A percentile compares a stretch with the other conserved stretches of the same genome.
Evolutionary conservation across 2,888 invertebrate genomes (phyloP).

Genomic region (Ichneumon xanthorius): DNA sequence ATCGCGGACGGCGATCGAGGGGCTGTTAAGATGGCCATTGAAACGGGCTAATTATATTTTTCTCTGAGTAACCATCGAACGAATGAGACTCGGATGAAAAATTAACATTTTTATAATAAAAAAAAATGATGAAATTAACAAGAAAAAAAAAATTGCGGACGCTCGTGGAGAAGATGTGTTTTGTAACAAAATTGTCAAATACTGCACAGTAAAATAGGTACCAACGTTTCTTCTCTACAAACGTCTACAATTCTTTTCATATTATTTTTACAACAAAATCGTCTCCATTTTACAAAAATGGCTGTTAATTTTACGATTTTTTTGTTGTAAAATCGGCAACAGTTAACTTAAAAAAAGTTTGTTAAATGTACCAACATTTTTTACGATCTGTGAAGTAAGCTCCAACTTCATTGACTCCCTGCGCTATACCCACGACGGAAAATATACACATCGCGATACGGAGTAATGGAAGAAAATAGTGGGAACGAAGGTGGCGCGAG

Average conservation of each 20-base stretch:
- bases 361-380: neutral
- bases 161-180: neutral
- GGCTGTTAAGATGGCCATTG: slow-evolving; percentile 50
- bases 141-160: too few species aligned
- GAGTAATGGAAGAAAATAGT: slow-evolving; percentile 21
- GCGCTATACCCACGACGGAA: neutral
- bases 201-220: too few species aligned
- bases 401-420: neutral
- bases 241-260: too few species aligned
- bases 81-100: neutral
- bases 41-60: slow-evolving; percentile 38
- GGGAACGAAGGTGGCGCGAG: slow-evolving; percentile 26
- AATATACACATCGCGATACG: neutral
- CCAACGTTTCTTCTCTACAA: too few species aligned
- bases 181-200: neutral
- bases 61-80: neutral
- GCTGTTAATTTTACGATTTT: too few species aligned
- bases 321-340: neutral
- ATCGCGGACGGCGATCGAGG: slow-evolving; percentile 24
- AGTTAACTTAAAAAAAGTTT: neutral
- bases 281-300: neutral
- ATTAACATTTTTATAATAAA: neutral
- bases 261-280: neutral
- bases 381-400: neutral
- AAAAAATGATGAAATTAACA: neutral